phyloP scores from a whole-genome alignment of 2,797 vertebrate species.

The Chloroceryle amazona region DNA sequence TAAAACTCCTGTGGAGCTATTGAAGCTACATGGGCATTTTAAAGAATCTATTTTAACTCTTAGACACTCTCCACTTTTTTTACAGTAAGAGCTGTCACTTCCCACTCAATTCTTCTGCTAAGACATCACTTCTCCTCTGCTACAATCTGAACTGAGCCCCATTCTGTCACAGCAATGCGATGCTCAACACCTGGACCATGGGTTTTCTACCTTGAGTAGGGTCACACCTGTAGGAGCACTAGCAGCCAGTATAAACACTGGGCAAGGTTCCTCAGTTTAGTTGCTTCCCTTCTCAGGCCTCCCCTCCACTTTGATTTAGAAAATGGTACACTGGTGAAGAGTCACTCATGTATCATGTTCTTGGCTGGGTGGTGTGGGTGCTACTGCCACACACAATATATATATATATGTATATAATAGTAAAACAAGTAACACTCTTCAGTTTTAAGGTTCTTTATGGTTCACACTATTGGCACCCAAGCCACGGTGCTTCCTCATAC shows the following conservation, averaged over 20 bases:
- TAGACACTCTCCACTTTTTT: constrained; percentile 13
- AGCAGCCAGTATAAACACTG: not conserved
- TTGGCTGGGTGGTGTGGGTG: not conserved
- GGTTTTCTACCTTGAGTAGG: not conserved
- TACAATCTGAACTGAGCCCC: not conserved
- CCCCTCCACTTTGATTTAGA: not conserved
- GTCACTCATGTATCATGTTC: not conserved
- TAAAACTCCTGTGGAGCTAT: constrained; percentile 62
- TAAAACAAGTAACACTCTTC: not conserved
- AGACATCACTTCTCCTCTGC: constrained; percentile 7
- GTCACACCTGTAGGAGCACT: not conserved
- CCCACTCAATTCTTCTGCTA: constrained; percentile 60
- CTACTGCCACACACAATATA: not conserved
- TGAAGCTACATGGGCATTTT: constrained; percentile 63
- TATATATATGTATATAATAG: too few species aligned
- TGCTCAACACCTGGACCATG: not conserved
- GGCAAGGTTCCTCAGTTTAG: not conserved
- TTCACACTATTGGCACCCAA: not conserved
- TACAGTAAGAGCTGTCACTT: constrained; percentile 66
- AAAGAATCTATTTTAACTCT: constrained; percentile 59
- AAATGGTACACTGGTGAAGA: not conserved
- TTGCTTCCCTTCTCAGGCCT: not conserved
- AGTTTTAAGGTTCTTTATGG: not conserved
- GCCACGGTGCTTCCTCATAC: not conserved
- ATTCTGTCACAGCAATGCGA: not conserved